A percentile compares a stretch with the other conserved stretches of the same genome.
These are phyloP conservation scores for Anoplopoma fimbria DNA, from an alignment of 2,113 vertebrate species.

Conservation along the genomic window DNA sequence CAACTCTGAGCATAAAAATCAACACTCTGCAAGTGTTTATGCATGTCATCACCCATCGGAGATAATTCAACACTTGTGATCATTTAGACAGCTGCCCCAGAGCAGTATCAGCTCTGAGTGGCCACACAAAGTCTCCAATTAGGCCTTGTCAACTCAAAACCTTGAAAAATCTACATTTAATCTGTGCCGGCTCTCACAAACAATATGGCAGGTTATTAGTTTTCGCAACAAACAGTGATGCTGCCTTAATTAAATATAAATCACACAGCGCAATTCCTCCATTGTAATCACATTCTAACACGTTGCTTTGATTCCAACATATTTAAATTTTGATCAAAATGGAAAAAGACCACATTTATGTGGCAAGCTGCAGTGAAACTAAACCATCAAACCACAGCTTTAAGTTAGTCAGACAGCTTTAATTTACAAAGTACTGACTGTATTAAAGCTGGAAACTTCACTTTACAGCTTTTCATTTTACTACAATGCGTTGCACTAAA, in stretches of 20 bases:
- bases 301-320: neutral
- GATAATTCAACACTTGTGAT: conserved; percentile 49
- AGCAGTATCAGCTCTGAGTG: conserved; percentile 14
- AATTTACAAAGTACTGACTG: neutral
- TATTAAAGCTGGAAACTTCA: neutral
- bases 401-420: neutral
- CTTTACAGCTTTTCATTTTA: neutral
- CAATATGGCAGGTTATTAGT: conserved; percentile 12
- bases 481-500: neutral
- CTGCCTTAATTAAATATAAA: neutral
- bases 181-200: conserved; percentile 2
- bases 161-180: conserved; percentile 32
- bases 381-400: neutral
- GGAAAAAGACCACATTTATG: neutral
- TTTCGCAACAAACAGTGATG: neutral
- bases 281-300: neutral
- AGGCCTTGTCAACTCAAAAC: conserved; percentile 23
- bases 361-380: neutral
- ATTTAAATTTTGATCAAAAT: neutral
- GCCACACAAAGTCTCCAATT: conserved; percentile 40
- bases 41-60: conserved; percentile 29
- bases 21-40: conserved; percentile 33
- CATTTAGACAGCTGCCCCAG: conserved; percentile 36
- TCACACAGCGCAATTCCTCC: neutral
- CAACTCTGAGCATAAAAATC: conserved; percentile 31